A percentile compares a stretch with the other conserved stretches of the same genome.
These are phyloP conservation scores for Meloe dianella DNA, from an alignment of 2,888 invertebrate genomes.

Conservation along the genomic window DNA sequence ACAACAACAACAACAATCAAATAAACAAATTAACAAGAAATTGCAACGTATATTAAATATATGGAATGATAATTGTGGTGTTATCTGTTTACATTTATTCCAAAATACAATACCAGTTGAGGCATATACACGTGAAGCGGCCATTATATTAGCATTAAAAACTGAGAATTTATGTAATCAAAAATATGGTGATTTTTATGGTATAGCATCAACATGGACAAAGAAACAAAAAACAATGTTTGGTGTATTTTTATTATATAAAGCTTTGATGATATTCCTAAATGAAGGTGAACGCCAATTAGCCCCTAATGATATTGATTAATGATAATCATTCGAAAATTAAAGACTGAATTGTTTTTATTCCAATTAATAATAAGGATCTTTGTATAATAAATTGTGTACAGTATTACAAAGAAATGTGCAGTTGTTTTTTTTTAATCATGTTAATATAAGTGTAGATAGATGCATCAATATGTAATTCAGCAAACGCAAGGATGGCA, in stretches of 20 bases:
- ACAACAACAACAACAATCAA: constrained; percentile 53
- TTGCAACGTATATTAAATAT: constrained; percentile 83
- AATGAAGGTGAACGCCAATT: constrained; percentile 90
- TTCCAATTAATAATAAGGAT: not conserved
- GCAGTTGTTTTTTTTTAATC: too few relatives aligned
- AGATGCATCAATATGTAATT: too few relatives aligned
- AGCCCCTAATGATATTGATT: constrained; percentile 73
- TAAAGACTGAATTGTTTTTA: not conserved
- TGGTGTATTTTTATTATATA: constrained; percentile 80
- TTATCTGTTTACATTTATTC: constrained; percentile 89
- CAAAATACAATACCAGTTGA: constrained; percentile 90
- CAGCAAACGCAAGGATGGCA: too few relatives aligned
- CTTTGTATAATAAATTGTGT: not conserved
- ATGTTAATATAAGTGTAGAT: too few relatives aligned
- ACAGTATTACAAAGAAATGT: not conserved
- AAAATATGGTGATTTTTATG: constrained; percentile 84
- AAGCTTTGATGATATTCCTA: constrained; percentile 82
- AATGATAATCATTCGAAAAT: constrained; percentile 5
- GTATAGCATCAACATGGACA: constrained; percentile 76
- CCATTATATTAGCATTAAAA: constrained; percentile 90
- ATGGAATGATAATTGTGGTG: constrained; percentile 83
- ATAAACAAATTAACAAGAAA: constrained; percentile 63
- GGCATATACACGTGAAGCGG: constrained; percentile 92
- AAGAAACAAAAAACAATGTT: constrained; percentile 72
- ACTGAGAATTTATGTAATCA: constrained; percentile 77